Evolutionary conservation across 2,888 invertebrate genomes (phyloP).

Genomic region (Eudasyphora cyanicolor): DNA sequence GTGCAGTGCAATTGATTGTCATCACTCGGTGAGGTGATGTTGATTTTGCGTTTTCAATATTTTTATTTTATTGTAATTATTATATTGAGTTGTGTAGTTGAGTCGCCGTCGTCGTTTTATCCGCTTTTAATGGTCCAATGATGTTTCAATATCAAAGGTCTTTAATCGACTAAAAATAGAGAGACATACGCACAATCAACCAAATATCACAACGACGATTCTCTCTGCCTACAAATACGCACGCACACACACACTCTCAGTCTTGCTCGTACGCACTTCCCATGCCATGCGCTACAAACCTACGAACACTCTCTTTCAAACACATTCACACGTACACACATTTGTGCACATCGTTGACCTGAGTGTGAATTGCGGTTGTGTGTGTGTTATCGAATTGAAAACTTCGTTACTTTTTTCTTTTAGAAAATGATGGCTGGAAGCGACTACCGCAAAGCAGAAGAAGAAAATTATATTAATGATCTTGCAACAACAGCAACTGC

Average conservation of each 20-base stretch:
- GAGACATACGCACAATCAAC: constrained; percentile 67
- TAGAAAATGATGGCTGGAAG: neutral
- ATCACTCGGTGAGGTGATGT: neutral
- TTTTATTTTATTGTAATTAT: constrained; percentile 14
- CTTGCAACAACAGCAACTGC: constrained; percentile 32
- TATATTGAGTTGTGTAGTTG: neutral
- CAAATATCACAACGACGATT: constrained; percentile 59
- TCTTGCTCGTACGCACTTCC: constrained; percentile 22
- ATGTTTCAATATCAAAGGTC: constrained; percentile 78
- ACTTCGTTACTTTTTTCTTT: constrained; percentile 22
- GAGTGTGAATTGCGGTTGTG: constrained; percentile 10
- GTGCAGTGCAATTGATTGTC: no score
- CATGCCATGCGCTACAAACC: neutral
- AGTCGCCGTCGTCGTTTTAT: neutral
- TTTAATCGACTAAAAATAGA: constrained; percentile 79
- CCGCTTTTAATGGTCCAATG: constrained; percentile 65
- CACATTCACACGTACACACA: constrained; percentile 30
- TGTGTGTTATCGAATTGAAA: constrained; percentile 33
- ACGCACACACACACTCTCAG: neutral
- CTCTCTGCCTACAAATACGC: constrained; percentile 25
- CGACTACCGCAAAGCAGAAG: neutral
- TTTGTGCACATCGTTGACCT: neutral
- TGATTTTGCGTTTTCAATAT: neutral
- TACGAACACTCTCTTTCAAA: neutral
- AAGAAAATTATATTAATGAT: constrained; percentile 25